These are phyloP conservation scores for Pyrgilauda ruficollis DNA, from an alignment of 2,113 vertebrate genomes.

Conservation along the genomic window DNA sequence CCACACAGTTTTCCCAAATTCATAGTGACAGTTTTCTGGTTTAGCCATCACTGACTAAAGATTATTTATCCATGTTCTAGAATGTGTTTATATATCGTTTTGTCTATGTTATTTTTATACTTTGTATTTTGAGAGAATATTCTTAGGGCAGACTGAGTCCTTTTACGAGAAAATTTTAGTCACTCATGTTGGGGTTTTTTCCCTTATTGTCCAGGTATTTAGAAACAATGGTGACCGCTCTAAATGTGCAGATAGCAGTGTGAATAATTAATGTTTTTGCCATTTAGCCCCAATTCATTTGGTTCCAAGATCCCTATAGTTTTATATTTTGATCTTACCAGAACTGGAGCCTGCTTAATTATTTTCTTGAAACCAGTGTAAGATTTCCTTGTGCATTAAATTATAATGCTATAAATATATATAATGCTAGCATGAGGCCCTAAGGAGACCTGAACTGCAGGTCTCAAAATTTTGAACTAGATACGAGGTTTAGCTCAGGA, in stretches of 20 bases:
- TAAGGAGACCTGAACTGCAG: neutral
- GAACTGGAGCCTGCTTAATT: neutral
- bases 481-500: neutral
- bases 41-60: neutral
- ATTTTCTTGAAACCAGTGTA: neutral
- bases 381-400: neutral
- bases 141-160: neutral
- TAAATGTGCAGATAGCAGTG: neutral
- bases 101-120: neutral
- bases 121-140: neutral
- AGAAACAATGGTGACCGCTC: neutral
- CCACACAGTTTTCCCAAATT: neutral
- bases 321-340: neutral
- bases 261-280: neutral
- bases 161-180: neutral
- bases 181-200: neutral
- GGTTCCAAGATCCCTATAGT: neutral
- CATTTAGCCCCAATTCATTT: neutral
- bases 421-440: neutral
- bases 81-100: neutral
- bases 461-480: neutral
- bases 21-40: neutral
- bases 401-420: no score
- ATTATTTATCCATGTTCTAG: neutral
- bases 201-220: neutral